These are phyloP conservation scores for Anoplius nigerrimus DNA, from an alignment of 2,888 invertebrate genomes.

Conservation along the genomic window DNA sequence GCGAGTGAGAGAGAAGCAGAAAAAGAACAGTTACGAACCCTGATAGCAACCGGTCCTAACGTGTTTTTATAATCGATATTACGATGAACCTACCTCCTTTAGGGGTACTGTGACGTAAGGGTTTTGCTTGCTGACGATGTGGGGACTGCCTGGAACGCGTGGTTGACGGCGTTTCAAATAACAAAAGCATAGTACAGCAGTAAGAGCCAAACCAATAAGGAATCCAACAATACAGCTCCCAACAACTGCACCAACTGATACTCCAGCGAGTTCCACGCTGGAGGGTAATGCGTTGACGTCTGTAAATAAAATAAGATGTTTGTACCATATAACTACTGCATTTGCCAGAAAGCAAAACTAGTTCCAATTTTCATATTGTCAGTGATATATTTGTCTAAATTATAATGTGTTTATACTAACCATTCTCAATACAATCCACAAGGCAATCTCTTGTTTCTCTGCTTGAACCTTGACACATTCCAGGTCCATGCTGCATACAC, in stretches of 20 bases:
- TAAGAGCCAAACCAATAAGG: constrained; percentile 72
- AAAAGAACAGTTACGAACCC: no score
- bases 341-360: background rate
- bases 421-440: constrained; percentile 67
- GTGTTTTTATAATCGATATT: background rate
- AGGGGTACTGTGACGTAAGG: constrained; percentile 89
- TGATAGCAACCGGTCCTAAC: no score
- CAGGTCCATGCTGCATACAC: constrained; percentile 79
- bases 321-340: background rate
- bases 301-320: no score
- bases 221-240: constrained; percentile 76
- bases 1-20: no score
- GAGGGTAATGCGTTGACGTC: constrained; percentile 50
- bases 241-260: constrained; percentile 77
- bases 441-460: constrained; percentile 83
- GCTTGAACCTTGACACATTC: constrained; percentile 83
- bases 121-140: constrained; percentile 89
- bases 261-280: constrained; percentile 64
- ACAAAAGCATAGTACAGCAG: constrained; percentile 74
- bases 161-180: constrained; percentile 76
- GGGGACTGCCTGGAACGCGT: constrained; percentile 85
- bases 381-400: background rate
- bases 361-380: background rate
- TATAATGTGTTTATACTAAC: constrained; percentile 46
- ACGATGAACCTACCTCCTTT: constrained; percentile 80